A percentile compares a stretch with the other conserved stretches of the same genome.
phyloP scores from a whole-genome alignment of 2,797 vertebrate species.

The Pangasius sanitwongsei region DNA sequence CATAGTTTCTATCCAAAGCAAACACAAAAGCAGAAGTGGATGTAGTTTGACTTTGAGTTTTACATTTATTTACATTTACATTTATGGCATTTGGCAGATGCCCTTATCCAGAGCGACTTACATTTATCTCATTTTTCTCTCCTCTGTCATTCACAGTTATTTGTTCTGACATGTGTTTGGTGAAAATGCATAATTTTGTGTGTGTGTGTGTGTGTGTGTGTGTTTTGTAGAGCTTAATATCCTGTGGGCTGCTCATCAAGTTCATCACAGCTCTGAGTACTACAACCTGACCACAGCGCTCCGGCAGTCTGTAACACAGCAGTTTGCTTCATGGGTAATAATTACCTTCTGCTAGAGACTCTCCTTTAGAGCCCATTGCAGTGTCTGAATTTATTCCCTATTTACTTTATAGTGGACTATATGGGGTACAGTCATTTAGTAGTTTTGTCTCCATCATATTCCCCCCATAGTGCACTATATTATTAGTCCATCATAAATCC shows the following conservation, averaged over 20 bases:
- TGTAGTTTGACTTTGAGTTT: background rate
- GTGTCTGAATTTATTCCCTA: background rate
- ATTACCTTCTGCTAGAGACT: background rate
- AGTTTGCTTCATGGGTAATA: conserved; percentile 89
- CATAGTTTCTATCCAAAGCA: background rate
- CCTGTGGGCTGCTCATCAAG: conserved; percentile 93
- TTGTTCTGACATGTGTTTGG: background rate
- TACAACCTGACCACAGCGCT: conserved; percentile 92
- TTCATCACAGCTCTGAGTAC: conserved; percentile 93
- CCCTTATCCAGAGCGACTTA: no score
- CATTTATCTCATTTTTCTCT: background rate
- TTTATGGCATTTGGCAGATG: no score
- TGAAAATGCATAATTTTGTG: background rate
- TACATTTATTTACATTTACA: no score
- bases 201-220: conserved; percentile 33
- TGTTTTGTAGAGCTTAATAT: conserved; percentile 84
- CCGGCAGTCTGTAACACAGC: conserved; percentile 86
- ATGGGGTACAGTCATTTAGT: background rate
- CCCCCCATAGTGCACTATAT: no score
- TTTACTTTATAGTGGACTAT: background rate
- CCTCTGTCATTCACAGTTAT: conserved; percentile 3
- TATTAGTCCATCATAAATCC: background rate
- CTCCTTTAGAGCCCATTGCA: background rate
- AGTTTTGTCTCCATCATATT: background rate
- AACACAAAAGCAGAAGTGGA: conserved; percentile 2